Evolutionary conservation across 2,113 vertebrate species (phyloP).

Genomic region (Cnemophilus loriae): DNA sequence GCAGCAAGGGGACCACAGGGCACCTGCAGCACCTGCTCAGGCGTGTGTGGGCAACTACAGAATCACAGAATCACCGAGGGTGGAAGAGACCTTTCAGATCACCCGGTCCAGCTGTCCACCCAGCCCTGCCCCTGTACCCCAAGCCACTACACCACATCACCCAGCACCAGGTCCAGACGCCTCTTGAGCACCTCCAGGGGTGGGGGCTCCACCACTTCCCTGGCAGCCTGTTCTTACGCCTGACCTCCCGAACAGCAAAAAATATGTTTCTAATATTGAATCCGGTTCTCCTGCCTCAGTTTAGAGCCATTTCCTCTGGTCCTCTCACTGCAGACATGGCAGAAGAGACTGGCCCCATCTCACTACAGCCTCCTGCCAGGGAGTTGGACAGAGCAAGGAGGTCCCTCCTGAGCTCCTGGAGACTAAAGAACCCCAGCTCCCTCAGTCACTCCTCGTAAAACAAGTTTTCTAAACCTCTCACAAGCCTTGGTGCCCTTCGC

Average conservation of each 20-base stretch:
- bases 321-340: not conserved
- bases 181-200: not conserved
- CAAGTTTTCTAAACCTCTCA: not conserved
- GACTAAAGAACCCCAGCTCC: not conserved
- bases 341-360: not conserved
- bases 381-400: not conserved
- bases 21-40: not conserved
- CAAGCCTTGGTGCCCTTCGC: rapidly evolving
- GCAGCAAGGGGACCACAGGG: too few species aligned
- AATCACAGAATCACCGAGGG: not conserved
- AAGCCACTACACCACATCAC: not conserved
- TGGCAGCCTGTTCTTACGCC: not conserved
- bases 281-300: not conserved
- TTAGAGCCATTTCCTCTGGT: not conserved
- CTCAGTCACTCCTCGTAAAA: not conserved
- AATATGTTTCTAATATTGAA: not conserved
- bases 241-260: not conserved
- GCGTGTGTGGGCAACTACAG: rapidly evolving
- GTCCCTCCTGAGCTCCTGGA: not conserved
- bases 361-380: not conserved
- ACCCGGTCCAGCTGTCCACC: not conserved
- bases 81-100: not conserved
- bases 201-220: not conserved
- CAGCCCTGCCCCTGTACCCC: not conserved
- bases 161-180: not conserved